Conservation (phyloP, 2,888 invertebrate species). For the Crossocerus cetratus region DNA sequence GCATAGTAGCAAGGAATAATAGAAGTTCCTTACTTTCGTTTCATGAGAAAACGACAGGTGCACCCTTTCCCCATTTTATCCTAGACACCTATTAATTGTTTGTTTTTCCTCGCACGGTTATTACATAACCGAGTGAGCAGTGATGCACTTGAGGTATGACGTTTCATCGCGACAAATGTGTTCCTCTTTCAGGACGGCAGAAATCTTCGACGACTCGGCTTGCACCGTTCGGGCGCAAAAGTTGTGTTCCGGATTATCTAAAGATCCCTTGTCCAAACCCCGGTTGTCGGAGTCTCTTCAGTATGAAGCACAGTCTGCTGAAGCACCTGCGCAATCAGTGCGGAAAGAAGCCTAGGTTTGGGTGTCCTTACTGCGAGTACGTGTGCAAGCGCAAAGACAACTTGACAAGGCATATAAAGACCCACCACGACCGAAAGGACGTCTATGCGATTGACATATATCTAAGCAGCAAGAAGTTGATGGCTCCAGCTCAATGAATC, state of each 20-base stretch:
- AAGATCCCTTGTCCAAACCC: conserved; percentile 66
- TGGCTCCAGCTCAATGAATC: too few relatives aligned
- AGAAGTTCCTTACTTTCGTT: too few relatives aligned
- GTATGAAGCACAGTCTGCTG: conserved; percentile 57
- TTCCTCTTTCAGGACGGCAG: conserved; percentile 48
- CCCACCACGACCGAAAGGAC: conserved; percentile 36
- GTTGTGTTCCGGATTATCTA: conserved; percentile 4
- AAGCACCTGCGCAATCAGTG: conserved; percentile 79
- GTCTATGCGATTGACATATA: conserved; percentile 47
- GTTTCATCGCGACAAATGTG: conserved; percentile 34
- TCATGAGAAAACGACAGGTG: too few relatives aligned
- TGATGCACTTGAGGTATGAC: not conserved
- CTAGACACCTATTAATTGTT: too few relatives aligned
- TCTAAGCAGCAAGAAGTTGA: not conserved
- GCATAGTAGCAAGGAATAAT: too few relatives aligned
- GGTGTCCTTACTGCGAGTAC: conserved; percentile 68
- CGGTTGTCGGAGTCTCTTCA: conserved; percentile 59
- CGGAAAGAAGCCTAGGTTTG: conserved; percentile 75
- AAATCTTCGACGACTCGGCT: not conserved
- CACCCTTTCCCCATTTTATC: too few relatives aligned
- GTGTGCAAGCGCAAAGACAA: conserved; percentile 64
- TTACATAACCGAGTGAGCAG: conserved; percentile 1
- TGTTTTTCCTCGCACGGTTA: conserved; percentile 20
- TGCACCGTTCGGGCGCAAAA: not conserved
- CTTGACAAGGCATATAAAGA: conserved; percentile 58